These are phyloP conservation scores for Hemiscyllium ocellatum DNA, from an alignment of 2,113 vertebrate species.

Conservation along the genomic window DNA sequence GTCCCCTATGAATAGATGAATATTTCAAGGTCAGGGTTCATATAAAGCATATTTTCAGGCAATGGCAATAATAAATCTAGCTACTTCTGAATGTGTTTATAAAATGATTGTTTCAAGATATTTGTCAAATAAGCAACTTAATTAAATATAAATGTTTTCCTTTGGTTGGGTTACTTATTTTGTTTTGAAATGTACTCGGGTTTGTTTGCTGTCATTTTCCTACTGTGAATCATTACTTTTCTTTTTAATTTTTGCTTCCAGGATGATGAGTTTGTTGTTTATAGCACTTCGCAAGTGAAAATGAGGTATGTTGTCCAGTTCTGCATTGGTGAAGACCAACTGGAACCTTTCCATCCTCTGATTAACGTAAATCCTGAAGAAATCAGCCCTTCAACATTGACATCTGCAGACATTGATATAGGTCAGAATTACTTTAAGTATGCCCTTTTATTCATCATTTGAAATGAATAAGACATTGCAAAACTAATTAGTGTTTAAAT, in stretches of 20 bases:
- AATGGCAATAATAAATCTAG: not conserved
- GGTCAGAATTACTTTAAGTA: not conserved
- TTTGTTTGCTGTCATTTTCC: not conserved
- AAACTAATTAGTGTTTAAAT: not conserved
- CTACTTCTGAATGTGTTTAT: not conserved
- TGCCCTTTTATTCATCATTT: not conserved
- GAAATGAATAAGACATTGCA: not conserved
- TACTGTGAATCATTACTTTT: not conserved
- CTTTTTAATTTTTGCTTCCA: constrained; percentile 47
- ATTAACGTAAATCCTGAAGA: constrained; percentile 37
- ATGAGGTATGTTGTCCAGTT: constrained; percentile 74
- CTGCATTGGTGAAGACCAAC: constrained; percentile 53
- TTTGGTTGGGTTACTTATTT: not conserved
- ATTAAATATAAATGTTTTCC: not conserved
- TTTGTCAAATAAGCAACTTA: not conserved
- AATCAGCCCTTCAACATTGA: not conserved
- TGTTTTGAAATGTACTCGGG: not conserved
- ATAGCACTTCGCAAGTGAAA: constrained; percentile 68
- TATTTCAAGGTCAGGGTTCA: not conserved
- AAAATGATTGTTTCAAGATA: not conserved
- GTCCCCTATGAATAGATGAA: not conserved
- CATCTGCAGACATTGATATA: not conserved
- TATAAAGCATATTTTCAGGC: not conserved
- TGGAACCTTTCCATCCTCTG: constrained; percentile 56
- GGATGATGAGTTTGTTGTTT: constrained; percentile 81